Evolutionary conservation across 2,113 vertebrate species (phyloP).

Genomic region (Muntiacus reevesi): DNA sequence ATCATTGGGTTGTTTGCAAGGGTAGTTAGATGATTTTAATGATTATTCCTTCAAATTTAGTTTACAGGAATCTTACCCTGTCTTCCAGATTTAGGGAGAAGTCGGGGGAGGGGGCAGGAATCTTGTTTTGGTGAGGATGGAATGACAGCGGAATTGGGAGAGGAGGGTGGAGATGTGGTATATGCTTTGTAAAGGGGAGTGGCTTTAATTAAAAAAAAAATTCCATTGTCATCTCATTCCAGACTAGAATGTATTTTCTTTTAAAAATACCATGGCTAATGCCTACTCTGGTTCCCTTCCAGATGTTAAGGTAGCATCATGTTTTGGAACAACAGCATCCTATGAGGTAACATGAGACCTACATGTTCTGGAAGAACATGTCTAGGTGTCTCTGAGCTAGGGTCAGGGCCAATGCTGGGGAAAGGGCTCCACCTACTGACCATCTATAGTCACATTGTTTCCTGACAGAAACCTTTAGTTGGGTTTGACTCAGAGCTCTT

Average conservation of each 20-base stretch:
- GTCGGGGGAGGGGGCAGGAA: neutral
- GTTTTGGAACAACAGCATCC: neutral
- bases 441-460: neutral
- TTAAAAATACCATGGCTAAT: neutral
- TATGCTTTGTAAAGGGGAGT: neutral
- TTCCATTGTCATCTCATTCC: neutral
- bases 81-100: neutral
- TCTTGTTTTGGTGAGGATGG: neutral
- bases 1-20: neutral
- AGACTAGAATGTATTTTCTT: constrained; percentile 1
- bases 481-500: neutral
- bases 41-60: neutral
- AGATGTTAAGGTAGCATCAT: neutral
- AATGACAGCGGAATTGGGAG: neutral
- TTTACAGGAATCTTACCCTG: neutral
- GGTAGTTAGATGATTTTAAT: neutral
- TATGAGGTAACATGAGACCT: neutral
- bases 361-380: neutral
- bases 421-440: constrained; percentile 59
- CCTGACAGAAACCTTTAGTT: neutral
- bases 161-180: neutral
- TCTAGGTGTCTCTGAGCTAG: neutral
- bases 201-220: neutral
- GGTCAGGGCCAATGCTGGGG: neutral
- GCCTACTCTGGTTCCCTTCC: neutral